Evolutionary conservation across 1,140 invertebrate species (phyloP), one percentile per base, ranked within the genome.

Genomic region (Meloidogyne exigua): DNA sequence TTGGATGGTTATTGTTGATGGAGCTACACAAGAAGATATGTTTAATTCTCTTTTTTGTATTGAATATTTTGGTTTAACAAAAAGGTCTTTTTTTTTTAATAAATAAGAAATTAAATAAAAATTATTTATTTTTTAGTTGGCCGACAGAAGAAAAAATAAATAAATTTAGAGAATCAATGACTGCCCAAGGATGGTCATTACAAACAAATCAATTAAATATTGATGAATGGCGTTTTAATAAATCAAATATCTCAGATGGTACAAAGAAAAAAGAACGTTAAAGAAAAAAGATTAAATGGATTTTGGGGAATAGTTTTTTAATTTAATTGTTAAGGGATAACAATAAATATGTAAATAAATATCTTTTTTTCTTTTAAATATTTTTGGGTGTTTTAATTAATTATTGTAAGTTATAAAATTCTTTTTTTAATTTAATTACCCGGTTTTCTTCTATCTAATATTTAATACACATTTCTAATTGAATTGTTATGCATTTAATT

Each of bases 151-250:
- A 15, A 67, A 66, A 28, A 23, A 26, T 69, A 36, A 21, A 9
- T n/a, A 44, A 39, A 71, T 69, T 81, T 79, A 21, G 57, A 49
- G 63, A 75, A 18, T 63, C 28, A 49, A 70, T 82, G 76, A 15
- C 49, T 49, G 32, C 5, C 1, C 18, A 25, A 36, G 69, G 75
- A n/a, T 82, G 76, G 76, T 44, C 70, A 23, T 49, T 82, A 25
- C 57, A 75, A 28, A 57, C 71, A 12, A 66, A 76, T 67, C 80
- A 82, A 36, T 65, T 82, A 12, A 63, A 73, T 70, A 72, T 73
- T 28, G 80, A 82, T 67, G 76, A 82, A 64, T 82, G 80, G 80
- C 62, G 80, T 26, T 82, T 64, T 78, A 62, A 49, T 23, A 65
- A 62, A 42, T 57, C 18, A 57, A 57, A 57, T 57, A n/a, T n/a